Evolutionary conservation across 2,113 vertebrate genomes (phyloP), one percentile per base, ranked within the genome.

Genomic region (Salvator merianae): DNA sequence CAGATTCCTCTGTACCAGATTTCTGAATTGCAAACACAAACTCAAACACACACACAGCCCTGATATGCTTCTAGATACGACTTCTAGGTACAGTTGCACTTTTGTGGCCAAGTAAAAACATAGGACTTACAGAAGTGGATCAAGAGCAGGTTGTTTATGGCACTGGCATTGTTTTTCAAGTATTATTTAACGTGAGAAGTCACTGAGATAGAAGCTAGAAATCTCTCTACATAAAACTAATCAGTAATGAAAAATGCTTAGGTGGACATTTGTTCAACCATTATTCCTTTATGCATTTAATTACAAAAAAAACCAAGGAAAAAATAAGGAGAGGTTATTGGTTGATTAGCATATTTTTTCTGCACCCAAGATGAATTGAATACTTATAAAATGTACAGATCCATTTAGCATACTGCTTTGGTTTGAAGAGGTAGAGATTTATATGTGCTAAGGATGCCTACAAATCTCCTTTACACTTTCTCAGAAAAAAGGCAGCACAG

Each of bases 401-500:
- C 90, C 94, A 91, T 95, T 95, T 91, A 89, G 86, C 88, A 86
- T 84, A 30, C 82, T 0, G 68, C 91, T 94, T 93, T 84, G 87
- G 83, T 92, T 94, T 93, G 81, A 92, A 89, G 93, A 94, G 91
- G 94, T 95, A 89, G 93, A 94, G 91, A 95, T 95, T 95, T 93
- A 86, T 95, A 92, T 87, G 95, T 91, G 94, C 85, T 94, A 95
- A 95, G 89, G 90, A 87, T 93, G 94, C 89, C 95, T 95, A 95
- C 95, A 96, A 95, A 96, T 96, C 96, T 96, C 92, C 92, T 91
- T 87, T 96, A 94, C 93, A 95, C 95, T 96, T 96, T 96, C 90
- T 84, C 63, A 89, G 94, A 59, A 20, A 96, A 96, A 96, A 95
- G 96, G 93, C 95, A 96, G 91, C 91, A 86, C 93, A 94, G 94